phyloP scores from a whole-genome alignment of 2,113 vertebrate genomes.

The Dicerorhinus sumatrensis region DNA sequence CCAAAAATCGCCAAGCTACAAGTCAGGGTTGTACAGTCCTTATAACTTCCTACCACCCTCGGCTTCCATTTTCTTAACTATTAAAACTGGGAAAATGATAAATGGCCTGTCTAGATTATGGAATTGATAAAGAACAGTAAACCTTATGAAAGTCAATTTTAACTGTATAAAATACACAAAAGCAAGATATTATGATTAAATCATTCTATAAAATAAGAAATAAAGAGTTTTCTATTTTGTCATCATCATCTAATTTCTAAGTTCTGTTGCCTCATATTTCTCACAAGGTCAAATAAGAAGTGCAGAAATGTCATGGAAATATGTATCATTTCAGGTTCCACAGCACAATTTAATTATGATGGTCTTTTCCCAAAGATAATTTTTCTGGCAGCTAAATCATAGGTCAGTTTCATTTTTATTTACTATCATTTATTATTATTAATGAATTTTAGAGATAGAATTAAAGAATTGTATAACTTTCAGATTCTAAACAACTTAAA shows the following conservation, averaged over 20 bases:
- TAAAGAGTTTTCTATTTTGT: background rate
- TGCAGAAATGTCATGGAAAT: background rate
- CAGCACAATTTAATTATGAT: background rate
- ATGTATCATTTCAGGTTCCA: background rate
- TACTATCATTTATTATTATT: background rate
- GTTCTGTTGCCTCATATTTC: background rate
- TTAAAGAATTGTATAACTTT: background rate
- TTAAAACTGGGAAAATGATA: background rate
- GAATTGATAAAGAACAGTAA: background rate
- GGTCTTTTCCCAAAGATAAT: background rate
- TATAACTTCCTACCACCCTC: background rate
- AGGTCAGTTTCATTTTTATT: background rate
- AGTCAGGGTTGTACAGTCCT: accelerated
- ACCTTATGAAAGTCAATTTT: background rate
- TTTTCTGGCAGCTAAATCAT: background rate
- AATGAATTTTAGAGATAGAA: background rate
- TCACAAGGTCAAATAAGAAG: background rate
- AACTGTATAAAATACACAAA: background rate
- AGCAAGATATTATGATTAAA: background rate
- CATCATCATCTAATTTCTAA: background rate
- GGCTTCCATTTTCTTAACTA: background rate
- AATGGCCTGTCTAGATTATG: background rate
- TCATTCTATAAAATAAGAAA: background rate
- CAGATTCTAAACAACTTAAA: background rate
- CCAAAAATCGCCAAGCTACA: background rate